Evolutionary conservation across 2,888 invertebrate species (phyloP), one percentile per base, ranked within the genome.

Genomic region (Nymphalis polychloros): DNA sequence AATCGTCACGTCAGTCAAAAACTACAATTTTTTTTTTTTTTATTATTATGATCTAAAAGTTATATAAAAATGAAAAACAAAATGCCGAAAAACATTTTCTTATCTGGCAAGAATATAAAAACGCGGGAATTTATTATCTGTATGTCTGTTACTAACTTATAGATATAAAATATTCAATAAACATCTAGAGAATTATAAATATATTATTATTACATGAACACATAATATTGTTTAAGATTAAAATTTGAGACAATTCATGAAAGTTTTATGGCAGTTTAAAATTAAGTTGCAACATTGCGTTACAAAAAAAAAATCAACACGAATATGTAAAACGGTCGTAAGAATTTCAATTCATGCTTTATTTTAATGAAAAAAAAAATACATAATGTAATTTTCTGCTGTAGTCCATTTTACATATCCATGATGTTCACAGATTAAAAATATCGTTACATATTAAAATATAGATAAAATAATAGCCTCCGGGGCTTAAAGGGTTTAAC

Each of bases 161-260:
- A 23, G 50, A 52, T 72, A 70, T 62, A 70, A 69, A 69, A 67
- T 57, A 76, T 68, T 74, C 70, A 73, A 71, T 73, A 76, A 76
- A 74, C 71, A 78, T 73, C 76, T 78, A 79, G 67, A 76, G 75
- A 75, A 75, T 68, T 73, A 79, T 78, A 80, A 79, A 78, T 79
- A 78, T 70, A 68, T 75, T 73, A 73, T 74, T 75, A 77, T 75
- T 79, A 80, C 78, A 78, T 81, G 81, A 82, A 81, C 81, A 81
- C 80, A 81, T 78, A 75, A 74, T 70, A 73, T 75, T 73, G 68
- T 74, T 71, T 70, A 68, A 67, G 61, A 19, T 67, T 64, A 59
- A 57, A 35, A 41, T 61, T 27, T 65, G 27, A 65, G 59, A 46
- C 47, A 27, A 41, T 63, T 62, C 55, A 17, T 63, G 49, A 57